Base-by-base conservation (phyloP, 2,113 vertebrate genomes). In the Odocoileus virginianus region DNA sequence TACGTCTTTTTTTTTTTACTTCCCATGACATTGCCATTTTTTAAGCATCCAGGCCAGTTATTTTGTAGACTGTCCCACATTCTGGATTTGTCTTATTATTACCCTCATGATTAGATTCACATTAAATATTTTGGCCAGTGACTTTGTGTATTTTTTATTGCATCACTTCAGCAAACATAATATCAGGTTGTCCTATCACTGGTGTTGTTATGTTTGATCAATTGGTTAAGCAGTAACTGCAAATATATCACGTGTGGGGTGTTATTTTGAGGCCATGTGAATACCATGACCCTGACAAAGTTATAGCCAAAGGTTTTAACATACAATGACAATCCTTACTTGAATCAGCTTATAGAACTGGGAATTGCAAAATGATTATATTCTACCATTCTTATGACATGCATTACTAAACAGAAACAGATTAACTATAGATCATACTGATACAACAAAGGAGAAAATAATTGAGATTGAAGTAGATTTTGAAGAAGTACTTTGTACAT, bases 41-140 rank as follows among this genome's bases (percentile, higher is more conserved):
- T 27, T 33, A 33, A 40, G 25, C 9, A 58, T 84, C 23, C 57
- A 67, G 30, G 47, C 45, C 11, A 83, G 6, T 78, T 50, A 76
- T 21, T 9, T 52, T 47, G 57, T 23, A 78, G 61, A 90, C 83
- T 74, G 19, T 28, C 28, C n/a, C 30, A 91, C 3, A 52, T 93
- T 96, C 52, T 90, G 52, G 5, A 79, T 79, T 93, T 96, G 33
- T 71, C 64, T 74, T 81, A 91, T 84, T 67, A 84, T 90, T 89
- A 84, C 30, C 28, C 3, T 36, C 33, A 54, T 58, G n/a, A 84
- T 47, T 60, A 90, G 60, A 52, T 60, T 60, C 87, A 74, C 14
- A 60, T 25, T 55, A 93, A 87, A 79, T 36, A 30, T 45, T 76
- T 88, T 67, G 64, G 25, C 25, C 87, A 33, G 36, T 85, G 83